Evolutionary conservation across 2,888 invertebrate species (phyloP), one percentile per base, ranked within the genome.

Genomic region (Portevinia maculata): DNA sequence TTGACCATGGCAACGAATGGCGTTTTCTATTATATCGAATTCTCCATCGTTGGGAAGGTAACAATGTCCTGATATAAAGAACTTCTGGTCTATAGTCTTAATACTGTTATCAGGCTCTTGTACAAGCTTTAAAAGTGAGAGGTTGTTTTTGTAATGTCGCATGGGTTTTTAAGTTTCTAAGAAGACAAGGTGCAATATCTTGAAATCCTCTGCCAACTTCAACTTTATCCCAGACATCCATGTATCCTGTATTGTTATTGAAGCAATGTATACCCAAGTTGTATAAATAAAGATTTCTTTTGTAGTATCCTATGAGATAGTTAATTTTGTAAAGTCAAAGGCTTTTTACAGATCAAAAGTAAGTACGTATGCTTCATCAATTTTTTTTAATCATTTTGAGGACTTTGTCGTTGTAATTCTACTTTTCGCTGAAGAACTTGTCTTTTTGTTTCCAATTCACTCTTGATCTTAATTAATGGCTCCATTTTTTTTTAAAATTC

Each of bases 151-250:
- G 53, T 17, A 34, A 19, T 19, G 9, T 79, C 50, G 86, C 53
- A 53, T 53, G 32, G 0, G 34, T 53, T 53, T 53, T 53, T 53
- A 32, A 34, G 13, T 53, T 1, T 21, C 9, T 19, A 13, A 50
- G 44, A 81, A 86, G 84, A 84, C 87, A 87, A 57, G 86, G 86
- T 75, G 86, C 84, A 64, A 87, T 69, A 65, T 86, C 86, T 85
- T 87, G 85, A 44, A 86, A 84, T 69, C 87, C 86, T 78, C 85
- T 86, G 75, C 85, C 86, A 65, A 84, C 86, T 85, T 85, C 85
- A 67, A 85, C 85, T 85, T 88, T 87, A 62, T 86, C 85, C 85
- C 85, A 86, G 34, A 83, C 84, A 85, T 87, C 81, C 86, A 86
- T 87, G 79, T 85, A 79, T 60, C 78, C 86, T 65, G 79, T 85